phyloP scores from a whole-genome alignment of 2,888 invertebrate genomes.

The Acleris cristana region DNA sequence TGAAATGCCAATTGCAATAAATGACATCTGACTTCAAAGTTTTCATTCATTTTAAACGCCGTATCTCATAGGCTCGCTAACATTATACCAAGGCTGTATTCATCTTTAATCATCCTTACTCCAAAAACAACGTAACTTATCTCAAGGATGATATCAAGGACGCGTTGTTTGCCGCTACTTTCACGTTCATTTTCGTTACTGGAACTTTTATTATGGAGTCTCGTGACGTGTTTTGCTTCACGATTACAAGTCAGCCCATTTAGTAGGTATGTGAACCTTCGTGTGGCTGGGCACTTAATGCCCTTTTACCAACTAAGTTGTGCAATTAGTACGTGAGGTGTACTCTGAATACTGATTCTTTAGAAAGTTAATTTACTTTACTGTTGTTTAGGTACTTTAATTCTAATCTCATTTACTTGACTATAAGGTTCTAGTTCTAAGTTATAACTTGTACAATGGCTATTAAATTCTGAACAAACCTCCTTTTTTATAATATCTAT shows the following conservation, averaged over 20 bases:
- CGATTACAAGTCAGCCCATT: slow-evolving; percentile 20
- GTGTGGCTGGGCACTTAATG: slow-evolving; percentile 22
- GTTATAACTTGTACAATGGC: no score
- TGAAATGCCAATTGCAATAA: background rate
- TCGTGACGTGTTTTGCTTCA: slow-evolving; percentile 33
- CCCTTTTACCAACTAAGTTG: slow-evolving; percentile 31
- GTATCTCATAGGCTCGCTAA: slow-evolving; percentile 11
- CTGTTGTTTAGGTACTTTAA: slow-evolving; percentile 20
- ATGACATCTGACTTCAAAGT: background rate
- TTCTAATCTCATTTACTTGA: slow-evolving; percentile 22
- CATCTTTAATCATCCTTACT: background rate
- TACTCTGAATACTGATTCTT: slow-evolving; percentile 31
- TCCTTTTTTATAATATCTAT: background rate
- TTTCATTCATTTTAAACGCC: background rate
- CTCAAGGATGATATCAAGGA: slow-evolving; percentile 28
- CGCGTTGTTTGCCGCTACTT: slow-evolving; percentile 20
- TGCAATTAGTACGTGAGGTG: slow-evolving; percentile 33
- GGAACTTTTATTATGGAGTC: slow-evolving; percentile 14
- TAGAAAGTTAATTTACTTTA: slow-evolving; percentile 28
- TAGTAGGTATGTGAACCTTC: slow-evolving; percentile 28
- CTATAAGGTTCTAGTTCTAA: no score
- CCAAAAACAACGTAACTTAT: slow-evolving; percentile 5
- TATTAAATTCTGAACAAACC: background rate
- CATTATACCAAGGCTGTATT: slow-evolving; percentile 9
- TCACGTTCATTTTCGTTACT: slow-evolving; percentile 16